Conservation (phyloP, 2,888 invertebrate genomes). For the Sesia apiformis region DNA sequence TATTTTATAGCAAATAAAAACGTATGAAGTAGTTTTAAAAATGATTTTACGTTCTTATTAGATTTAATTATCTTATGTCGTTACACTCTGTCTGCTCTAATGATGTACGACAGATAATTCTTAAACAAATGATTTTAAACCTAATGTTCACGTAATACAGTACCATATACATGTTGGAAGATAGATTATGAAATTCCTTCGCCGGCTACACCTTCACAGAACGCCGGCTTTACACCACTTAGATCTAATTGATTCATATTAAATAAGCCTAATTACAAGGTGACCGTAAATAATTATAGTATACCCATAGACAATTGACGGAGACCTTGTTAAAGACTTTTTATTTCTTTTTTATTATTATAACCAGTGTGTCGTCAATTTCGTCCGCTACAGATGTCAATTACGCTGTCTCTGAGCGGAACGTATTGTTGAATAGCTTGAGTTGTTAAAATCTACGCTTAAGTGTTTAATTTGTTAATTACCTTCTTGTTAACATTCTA, state of each 20-base stretch:
- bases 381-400: neutral
- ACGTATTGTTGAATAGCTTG: neutral
- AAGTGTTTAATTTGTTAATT: too few relatives aligned
- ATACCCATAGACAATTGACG: conserved; percentile 17
- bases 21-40: too few relatives aligned
- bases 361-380: neutral
- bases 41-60: too few relatives aligned
- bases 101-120: neutral
- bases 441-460: too few relatives aligned
- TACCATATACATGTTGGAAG: too few relatives aligned
- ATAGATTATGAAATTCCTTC: neutral
- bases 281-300: conserved; percentile 3
- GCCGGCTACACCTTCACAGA: conserved; percentile 7
- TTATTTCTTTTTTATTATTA: conserved; percentile 10
- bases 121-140: neutral
- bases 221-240: conserved; percentile 9
- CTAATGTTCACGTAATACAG: neutral
- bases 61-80: too few relatives aligned
- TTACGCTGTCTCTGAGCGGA: neutral
- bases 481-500: too few relatives aligned
- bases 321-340: conserved; percentile 9
- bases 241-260: conserved; percentile 27
- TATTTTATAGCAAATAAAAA: too few relatives aligned
- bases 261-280: conserved; percentile 18
- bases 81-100: too few relatives aligned